Conservation (phyloP, 2,888 invertebrate genomes). For the Arrhopalites spinosus region DNA sequence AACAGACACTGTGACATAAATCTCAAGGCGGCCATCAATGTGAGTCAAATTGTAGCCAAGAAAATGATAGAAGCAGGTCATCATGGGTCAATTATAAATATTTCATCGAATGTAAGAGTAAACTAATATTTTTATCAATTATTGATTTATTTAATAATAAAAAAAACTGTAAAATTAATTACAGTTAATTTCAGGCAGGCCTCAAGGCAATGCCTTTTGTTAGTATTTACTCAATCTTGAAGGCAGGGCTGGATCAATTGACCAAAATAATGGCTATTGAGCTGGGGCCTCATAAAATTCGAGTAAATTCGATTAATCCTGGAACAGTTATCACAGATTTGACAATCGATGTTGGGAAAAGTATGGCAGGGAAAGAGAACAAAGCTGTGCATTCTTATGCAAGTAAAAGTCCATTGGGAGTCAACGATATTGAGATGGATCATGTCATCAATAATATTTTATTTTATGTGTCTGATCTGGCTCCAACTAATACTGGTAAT, state of each 20-base stretch:
- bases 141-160: no score
- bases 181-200: not conserved
- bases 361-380: not conserved
- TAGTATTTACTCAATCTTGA: not conserved
- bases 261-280: slow-evolving; percentile 11
- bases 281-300: slow-evolving; percentile 15
- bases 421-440: not conserved
- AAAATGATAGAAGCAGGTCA: slow-evolving; percentile 59
- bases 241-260: slow-evolving; percentile 24
- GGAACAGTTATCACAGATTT: not conserved
- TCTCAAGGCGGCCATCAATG: slow-evolving; percentile 60
- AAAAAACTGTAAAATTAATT: no score
- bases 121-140: no score
- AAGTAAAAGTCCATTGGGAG: not conserved
- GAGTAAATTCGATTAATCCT: slow-evolving; percentile 16
- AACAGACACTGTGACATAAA: slow-evolving; percentile 53
- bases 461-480: slow-evolving; percentile 5
- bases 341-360: not conserved
- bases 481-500: slow-evolving; percentile 11
- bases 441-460: slow-evolving; percentile 21
- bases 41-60: slow-evolving; percentile 61
- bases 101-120: slow-evolving; percentile 59
- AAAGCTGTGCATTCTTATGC: not conserved
- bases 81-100: slow-evolving; percentile 61
- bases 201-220: not conserved